A percentile compares a stretch with the other conserved stretches of the same genome.
phyloP scores from a whole-genome alignment of 2,888 invertebrate genomes.

The Geotrupes spiniger region DNA sequence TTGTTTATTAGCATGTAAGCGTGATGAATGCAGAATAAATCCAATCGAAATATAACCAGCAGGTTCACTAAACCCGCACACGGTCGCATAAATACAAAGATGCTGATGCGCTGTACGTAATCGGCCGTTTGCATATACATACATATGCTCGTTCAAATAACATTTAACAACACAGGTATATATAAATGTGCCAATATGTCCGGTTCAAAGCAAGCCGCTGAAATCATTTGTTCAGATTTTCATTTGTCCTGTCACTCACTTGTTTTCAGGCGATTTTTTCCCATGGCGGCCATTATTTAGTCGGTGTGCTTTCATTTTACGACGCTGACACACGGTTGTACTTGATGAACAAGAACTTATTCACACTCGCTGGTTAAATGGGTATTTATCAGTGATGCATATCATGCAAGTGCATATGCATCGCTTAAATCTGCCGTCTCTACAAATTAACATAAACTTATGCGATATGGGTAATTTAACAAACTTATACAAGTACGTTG shows the following conservation, averaged over 20 bases:
- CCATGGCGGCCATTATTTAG: constrained; percentile 7
- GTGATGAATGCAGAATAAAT: too few relatives aligned
- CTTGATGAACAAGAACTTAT: constrained; percentile 5
- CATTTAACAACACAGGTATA: neutral
- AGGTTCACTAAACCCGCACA: too few relatives aligned
- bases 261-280: constrained; percentile 11
- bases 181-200: constrained; percentile 14
- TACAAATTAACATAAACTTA: too few relatives aligned
- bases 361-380: neutral
- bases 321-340: constrained; percentile 1
- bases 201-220: constrained; percentile 14
- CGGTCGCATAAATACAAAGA: too few relatives aligned
- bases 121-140: neutral
- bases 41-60: too few relatives aligned
- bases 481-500: too few relatives aligned
- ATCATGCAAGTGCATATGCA: too few relatives aligned
- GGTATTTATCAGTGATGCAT: neutral
- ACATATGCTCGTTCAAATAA: constrained; percentile 2
- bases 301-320: neutral
- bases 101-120: neutral
- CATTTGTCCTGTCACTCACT: constrained; percentile 19
- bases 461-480: too few relatives aligned
- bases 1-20: too few relatives aligned
- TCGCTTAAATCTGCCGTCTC: too few relatives aligned
- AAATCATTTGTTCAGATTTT: constrained; percentile 16